A percentile compares a stretch with the other conserved stretches of the same genome.
Evolutionary conservation across 2,113 vertebrate species (phyloP).

Genomic region (Thunnus thynnus): DNA sequence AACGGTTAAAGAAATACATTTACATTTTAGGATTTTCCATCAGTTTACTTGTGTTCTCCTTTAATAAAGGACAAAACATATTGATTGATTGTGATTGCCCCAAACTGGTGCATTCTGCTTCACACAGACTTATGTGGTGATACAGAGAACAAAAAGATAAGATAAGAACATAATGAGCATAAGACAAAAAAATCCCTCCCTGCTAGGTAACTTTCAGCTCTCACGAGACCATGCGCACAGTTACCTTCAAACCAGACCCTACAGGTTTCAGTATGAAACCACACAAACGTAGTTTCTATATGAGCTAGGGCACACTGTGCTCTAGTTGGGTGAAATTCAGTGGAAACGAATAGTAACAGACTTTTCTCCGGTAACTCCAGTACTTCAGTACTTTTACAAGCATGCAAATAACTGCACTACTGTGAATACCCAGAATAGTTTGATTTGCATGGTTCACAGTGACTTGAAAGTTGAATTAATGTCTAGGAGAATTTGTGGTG

Average conservation of each 20-base stretch:
- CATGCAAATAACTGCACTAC: conserved; percentile 35
- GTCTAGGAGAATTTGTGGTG: not conserved
- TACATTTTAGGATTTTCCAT: conserved; percentile 15
- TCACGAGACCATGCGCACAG: not conserved
- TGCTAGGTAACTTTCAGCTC: conserved; percentile 18
- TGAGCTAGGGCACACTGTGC: conserved; percentile 17
- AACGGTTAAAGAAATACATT: conserved; percentile 14
- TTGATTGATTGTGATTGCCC: not conserved
- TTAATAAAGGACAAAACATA: not conserved
- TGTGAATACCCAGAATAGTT: conserved; percentile 49
- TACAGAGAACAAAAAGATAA: not conserved
- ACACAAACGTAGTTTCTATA: conserved; percentile 55
- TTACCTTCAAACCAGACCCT: conserved; percentile 5
- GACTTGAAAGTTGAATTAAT: not conserved
- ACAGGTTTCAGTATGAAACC: conserved; percentile 42
- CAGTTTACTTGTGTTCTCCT: not conserved
- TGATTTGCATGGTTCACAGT: conserved; percentile 34
- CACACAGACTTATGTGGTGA: not conserved
- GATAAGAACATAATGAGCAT: too few relatives aligned
- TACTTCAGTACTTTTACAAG: not conserved
- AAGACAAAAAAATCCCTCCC: conserved; percentile 32
- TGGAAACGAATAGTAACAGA: conserved; percentile 45
- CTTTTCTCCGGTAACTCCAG: conserved; percentile 14
- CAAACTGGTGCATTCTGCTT: not conserved
- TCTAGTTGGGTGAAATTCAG: conserved; percentile 41